These are phyloP conservation scores for Threskiornis aethiopicus DNA, from an alignment of 2,797 vertebrate species.

Conservation along the genomic window DNA sequence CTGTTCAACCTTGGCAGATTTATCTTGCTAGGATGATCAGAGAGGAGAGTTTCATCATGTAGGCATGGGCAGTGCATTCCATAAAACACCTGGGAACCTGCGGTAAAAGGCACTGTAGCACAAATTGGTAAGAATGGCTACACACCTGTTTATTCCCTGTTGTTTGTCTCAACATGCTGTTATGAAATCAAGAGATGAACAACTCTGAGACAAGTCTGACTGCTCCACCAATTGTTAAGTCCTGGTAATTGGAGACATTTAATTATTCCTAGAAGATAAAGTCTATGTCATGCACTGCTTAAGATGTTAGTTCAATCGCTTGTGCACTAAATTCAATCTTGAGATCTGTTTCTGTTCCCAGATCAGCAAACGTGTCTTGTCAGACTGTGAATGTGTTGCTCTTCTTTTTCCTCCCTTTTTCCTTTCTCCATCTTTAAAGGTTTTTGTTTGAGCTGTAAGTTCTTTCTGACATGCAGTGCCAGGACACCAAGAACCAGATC, in stretches of 20 bases:
- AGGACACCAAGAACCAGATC: background rate
- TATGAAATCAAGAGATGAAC: background rate
- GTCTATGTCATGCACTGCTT: background rate
- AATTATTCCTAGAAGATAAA: background rate
- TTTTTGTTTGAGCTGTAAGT: background rate
- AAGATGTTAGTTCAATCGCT: rapidly evolving
- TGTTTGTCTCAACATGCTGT: background rate
- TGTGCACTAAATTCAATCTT: background rate
- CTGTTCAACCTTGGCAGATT: background rate
- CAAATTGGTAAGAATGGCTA: background rate
- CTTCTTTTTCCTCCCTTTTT: background rate
- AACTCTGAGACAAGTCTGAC: background rate
- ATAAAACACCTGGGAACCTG: background rate
- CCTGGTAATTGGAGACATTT: background rate
- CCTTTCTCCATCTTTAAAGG: background rate
- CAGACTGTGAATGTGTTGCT: background rate
- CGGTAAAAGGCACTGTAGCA: background rate
- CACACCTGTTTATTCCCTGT: background rate
- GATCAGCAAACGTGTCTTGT: background rate
- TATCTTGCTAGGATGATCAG: background rate
- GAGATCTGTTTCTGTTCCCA: background rate
- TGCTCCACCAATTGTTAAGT: background rate
- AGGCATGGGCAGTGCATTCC: background rate
- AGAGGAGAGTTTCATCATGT: background rate
- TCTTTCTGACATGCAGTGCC: background rate